Base-by-base conservation (phyloP, 2,113 vertebrate species). In the Phylloscopus trochiloides region DNA sequence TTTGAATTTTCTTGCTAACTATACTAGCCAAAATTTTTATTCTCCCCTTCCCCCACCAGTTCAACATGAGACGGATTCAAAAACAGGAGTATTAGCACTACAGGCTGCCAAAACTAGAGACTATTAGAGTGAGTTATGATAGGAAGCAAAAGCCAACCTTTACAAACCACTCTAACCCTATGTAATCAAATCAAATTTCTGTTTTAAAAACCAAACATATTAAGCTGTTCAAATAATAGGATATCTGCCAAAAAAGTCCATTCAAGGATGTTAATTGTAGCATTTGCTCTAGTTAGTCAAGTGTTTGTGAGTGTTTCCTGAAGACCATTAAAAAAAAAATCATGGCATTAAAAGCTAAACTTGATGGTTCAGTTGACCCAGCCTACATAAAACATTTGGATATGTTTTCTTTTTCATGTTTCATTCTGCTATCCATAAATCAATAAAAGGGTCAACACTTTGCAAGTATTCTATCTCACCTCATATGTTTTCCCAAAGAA, bases 111-210 rank as follows among this genome's bases (percentile, higher is more conserved):
- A 80, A 92, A 58, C 4, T 29, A 83, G 36, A 68, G 32, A 82
- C 67, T 85, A 43, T 65, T 72, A 92, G 31, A 74, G 14, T 75
- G 43, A 77, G 54, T 62, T 74, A 73, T 14, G 63, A 66, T 28
- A 90, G 29, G 14, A 90, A 92, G 47, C 34, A 83, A 91, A 92
- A 92, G n/a, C 38, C 76, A 88, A 94, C 75, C 72, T 77, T 91
- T 74, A 62, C 47, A 88, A 94, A 73, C 47, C 50, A 77, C 22
- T 36, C 36, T 36, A 34, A 42, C 78, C 28, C 50, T 86, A 32
- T 7, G 29, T 73, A 95, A 88, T 54, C 20, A 92, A 92, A 93
- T 80, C 6, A 74, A 80, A 70, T 80, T 86, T 88, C 67, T 67
- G 26, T 80, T 93, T 74, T 66, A 86, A 86, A 92, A 90, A 1